Evolutionary conservation across 2,797 vertebrate species (phyloP), one percentile per base, ranked within the genome.

Genomic region (Anabas testudineus): DNA sequence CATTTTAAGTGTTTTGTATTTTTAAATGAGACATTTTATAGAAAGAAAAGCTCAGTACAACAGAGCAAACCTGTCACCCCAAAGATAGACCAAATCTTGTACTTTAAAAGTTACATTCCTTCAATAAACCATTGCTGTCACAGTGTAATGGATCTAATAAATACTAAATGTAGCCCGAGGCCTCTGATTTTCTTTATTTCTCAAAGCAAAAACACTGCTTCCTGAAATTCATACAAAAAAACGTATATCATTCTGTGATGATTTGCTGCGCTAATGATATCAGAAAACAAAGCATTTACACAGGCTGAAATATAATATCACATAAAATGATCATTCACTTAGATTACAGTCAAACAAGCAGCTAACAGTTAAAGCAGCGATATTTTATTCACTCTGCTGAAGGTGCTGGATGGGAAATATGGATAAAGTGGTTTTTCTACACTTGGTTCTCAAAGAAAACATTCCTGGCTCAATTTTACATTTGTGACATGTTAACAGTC

Each of bases 401-500:
- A 4, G 52, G 28, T 34, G 43, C 3, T 28, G 76, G 52, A 71
- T 55, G 43, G 30, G 68, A 43, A 72, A 63, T 47, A 21, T n/a
- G 61, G 56, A 42, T n/a, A 2, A 67, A 32, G 4, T 13, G n/a
- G 7, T 34, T 2, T 42, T 2, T 52, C 37, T 34, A 32, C 18
- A 41, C n/a, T 42, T 34, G 16, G 3, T 41, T 53, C 18, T 54
- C 57, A 67, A 37, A 80, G 43, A 21, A 46, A 45, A 37, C 30
- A 13, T 51, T 64, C 49, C 28, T 52, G 58, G n/a, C 24, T 60
- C 56, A 46, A 6, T 22, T 12, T 10, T 60, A 5, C 10, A 10
- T 49, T 67, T 45, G 61, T 72, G 52, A 47, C n/a, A 37, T 58
- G 46, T 54, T 62, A 76, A 72, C 60, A n/a, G 46, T 43, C 34